These are phyloP conservation scores for Anguilla marmorata DNA, from an alignment of 2,797 vertebrate species.

Conservation along the genomic window DNA sequence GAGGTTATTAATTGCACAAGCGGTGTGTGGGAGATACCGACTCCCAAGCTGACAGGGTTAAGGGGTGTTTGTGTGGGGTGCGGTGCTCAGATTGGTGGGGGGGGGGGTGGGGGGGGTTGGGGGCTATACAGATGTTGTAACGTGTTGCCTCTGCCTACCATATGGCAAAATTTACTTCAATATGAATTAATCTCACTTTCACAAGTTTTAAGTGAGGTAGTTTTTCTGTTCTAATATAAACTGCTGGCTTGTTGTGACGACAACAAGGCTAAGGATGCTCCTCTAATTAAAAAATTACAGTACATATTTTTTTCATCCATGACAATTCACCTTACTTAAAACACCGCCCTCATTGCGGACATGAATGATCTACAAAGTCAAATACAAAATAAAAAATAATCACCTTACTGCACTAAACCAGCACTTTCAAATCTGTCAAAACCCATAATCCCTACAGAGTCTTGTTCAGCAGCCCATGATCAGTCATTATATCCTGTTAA, in stretches of 20 bases:
- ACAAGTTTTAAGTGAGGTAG: slow-evolving; percentile 38
- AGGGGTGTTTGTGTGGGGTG: neutral
- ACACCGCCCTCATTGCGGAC: neutral
- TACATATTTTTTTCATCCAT: neutral
- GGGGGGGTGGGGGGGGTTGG: slow-evolving; percentile 36
- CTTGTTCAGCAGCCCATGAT: slow-evolving; percentile 39
- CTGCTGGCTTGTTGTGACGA: neutral
- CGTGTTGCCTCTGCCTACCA: slow-evolving; percentile 35
- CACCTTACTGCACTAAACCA: neutral
- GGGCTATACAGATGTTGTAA: slow-evolving; percentile 19
- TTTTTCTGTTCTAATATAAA: neutral
- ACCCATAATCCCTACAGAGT: neutral
- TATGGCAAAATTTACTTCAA: neutral
- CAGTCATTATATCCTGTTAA: slow-evolving; percentile 54
- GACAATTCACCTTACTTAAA: neutral
- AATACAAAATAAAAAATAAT: neutral
- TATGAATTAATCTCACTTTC: slow-evolving; percentile 4
- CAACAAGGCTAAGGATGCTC: neutral
- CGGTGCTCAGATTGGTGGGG: neutral
- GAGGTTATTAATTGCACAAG: slow-evolving; percentile 49
- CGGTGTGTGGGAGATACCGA: slow-evolving; percentile 34
- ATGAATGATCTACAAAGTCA: neutral
- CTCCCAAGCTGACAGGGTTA: slow-evolving; percentile 28
- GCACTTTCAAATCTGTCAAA: neutral
- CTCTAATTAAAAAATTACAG: neutral